phyloP scores from a whole-genome alignment of 2,113 vertebrate genomes.

The Gallinago paraguaiae region DNA sequence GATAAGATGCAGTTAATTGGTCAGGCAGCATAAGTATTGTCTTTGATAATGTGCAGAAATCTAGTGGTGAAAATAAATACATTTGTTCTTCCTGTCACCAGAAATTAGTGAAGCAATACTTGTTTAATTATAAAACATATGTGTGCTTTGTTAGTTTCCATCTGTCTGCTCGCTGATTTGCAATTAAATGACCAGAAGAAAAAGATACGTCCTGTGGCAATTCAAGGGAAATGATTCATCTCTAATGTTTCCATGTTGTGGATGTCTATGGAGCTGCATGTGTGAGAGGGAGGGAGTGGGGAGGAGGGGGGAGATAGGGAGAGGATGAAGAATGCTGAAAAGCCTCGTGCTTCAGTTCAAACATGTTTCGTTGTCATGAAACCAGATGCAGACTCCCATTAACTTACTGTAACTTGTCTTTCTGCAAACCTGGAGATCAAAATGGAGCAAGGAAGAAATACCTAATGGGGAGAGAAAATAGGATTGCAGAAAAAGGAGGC shows the following conservation, averaged over 20 bases:
- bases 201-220: slow-evolving; percentile 47
- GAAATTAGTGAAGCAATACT: slow-evolving; percentile 62
- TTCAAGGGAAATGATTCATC: slow-evolving; percentile 45
- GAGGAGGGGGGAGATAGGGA: background rate
- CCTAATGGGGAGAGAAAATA: background rate
- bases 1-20: slow-evolving; percentile 19
- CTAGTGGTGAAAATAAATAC: slow-evolving; percentile 50
- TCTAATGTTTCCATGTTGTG: slow-evolving; percentile 26
- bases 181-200: slow-evolving; percentile 72
- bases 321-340: background rate
- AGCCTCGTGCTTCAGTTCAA: background rate
- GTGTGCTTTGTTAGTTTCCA: slow-evolving; percentile 57
- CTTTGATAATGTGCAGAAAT: slow-evolving; percentile 25
- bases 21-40: background rate
- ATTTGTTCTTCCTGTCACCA: slow-evolving; percentile 63
- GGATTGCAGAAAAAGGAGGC: background rate
- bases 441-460: background rate
- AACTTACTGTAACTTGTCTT: background rate
- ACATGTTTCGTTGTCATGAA: background rate
- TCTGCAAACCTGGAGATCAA: background rate
- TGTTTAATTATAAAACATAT: slow-evolving; percentile 68
- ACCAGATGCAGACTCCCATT: background rate
- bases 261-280: background rate
- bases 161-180: slow-evolving; percentile 54
- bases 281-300: background rate